Conservation (phyloP, 2,113 vertebrate genomes). For the Carassius carassius region DNA sequence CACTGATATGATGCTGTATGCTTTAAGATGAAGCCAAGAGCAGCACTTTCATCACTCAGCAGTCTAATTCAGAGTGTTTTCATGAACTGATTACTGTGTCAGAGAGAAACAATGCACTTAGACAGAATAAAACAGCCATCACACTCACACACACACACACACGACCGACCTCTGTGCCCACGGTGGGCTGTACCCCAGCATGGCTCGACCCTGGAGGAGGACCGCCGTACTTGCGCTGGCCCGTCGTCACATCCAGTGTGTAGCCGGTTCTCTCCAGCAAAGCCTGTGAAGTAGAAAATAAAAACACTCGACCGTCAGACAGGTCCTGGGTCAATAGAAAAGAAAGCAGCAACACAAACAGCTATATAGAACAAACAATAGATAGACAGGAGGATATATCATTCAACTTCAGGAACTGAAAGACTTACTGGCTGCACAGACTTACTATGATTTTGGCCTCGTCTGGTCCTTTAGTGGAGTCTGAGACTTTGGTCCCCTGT, state of each 20-base stretch:
- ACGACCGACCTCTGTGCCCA: slow-evolving; percentile 93
- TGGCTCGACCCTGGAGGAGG: slow-evolving; percentile 94
- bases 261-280: slow-evolving; percentile 96
- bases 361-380: neutral
- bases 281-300: slow-evolving; percentile 75
- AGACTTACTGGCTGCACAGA: neutral
- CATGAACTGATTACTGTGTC: no score
- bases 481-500: slow-evolving; percentile 99
- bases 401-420: neutral
- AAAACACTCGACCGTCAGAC: neutral
- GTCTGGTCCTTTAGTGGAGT: slow-evolving; percentile 99
- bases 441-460: slow-evolving; percentile 98
- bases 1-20: no score
- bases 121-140: neutral
- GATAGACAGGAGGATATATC: neutral
- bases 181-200: slow-evolving; percentile 91
- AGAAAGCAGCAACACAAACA: neutral
- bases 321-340: neutral
- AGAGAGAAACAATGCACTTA: neutral
- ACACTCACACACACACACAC: no score
- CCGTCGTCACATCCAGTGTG: slow-evolving; percentile 98
- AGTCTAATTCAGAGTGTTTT: no score
- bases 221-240: slow-evolving; percentile 98
- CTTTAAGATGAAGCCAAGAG: no score
- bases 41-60: no score